These are phyloP conservation scores for Fragum whitleyi DNA, from an alignment of 2,888 invertebrate genomes.

Conservation along the genomic window DNA sequence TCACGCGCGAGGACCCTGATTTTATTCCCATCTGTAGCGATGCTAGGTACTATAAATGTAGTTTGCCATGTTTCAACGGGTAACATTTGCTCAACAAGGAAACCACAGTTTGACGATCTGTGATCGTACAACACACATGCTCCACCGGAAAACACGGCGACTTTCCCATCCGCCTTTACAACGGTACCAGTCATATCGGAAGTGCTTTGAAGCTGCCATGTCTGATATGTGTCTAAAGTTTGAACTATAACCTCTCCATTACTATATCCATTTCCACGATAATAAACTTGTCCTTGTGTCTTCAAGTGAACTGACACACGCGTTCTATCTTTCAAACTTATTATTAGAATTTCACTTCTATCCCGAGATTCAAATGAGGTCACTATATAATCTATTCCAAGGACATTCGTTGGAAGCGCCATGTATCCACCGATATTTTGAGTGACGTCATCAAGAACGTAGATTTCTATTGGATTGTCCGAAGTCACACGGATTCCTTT, in stretches of 20 bases:
- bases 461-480: slow-evolving; percentile 33
- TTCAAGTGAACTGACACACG: slow-evolving; percentile 35
- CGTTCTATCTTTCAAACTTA: slow-evolving; percentile 30
- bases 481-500: slow-evolving; percentile 50
- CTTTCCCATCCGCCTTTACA: slow-evolving; percentile 48
- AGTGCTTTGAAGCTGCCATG: slow-evolving; percentile 45
- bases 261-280: slow-evolving; percentile 29
- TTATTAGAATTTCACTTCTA: slow-evolving; percentile 37
- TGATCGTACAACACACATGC: slow-evolving; percentile 31
- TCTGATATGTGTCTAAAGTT: slow-evolving; percentile 43
- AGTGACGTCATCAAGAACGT: slow-evolving; percentile 30
- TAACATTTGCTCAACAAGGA: slow-evolving; percentile 43
- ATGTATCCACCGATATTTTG: slow-evolving; percentile 39
- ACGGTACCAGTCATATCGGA: slow-evolving; percentile 45
- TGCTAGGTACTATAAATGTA: slow-evolving; percentile 33
- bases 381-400: slow-evolving; percentile 46
- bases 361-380: slow-evolving; percentile 25
- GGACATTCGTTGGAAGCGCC: slow-evolving; percentile 35
- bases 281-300: slow-evolving; percentile 38
- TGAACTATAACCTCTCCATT: slow-evolving; percentile 38
- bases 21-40: slow-evolving; percentile 28
- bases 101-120: slow-evolving; percentile 34
- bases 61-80: slow-evolving; percentile 40
- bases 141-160: slow-evolving; percentile 47
- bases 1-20: slow-evolving; percentile 43